Percentiles rank a stretch among this genome's conserved stretches.
These are phyloP conservation scores for Callaeas wilsoni DNA, from an alignment of 2,113 vertebrate species.

Conservation along the genomic window DNA sequence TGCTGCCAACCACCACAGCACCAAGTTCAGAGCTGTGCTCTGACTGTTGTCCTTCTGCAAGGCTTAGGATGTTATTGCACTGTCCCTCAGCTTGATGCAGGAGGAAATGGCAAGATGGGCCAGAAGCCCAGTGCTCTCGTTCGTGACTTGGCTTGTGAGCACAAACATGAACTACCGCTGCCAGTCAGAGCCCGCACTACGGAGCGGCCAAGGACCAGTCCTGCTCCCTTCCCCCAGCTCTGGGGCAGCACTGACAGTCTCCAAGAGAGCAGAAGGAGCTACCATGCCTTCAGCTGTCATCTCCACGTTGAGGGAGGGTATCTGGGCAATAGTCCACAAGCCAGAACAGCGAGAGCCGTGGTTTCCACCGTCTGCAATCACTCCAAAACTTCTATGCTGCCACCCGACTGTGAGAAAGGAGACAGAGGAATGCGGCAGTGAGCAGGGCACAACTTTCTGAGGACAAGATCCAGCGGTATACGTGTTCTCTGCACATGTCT, in stretches of 20 bases:
- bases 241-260: background rate
- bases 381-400: background rate
- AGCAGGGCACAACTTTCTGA: background rate
- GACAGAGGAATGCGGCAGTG: fast-evolving
- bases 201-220: background rate
- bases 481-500: background rate
- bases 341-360: background rate
- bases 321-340: background rate
- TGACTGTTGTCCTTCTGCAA: background rate
- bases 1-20: background rate
- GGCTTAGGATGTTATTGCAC: background rate
- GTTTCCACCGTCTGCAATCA: background rate
- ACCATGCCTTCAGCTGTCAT: background rate
- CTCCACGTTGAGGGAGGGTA: background rate
- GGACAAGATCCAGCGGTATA: background rate
- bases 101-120: background rate
- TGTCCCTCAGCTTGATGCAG: background rate
- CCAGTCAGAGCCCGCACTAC: fast-evolving
- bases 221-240: background rate
- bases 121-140: background rate
- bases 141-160: background rate
- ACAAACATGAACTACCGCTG: fast-evolving
- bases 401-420: background rate
- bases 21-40: background rate
- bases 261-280: background rate